Evolutionary conservation across 2,797 vertebrate genomes (phyloP).

Genomic region (Platyrinchus mystaceus): DNA sequence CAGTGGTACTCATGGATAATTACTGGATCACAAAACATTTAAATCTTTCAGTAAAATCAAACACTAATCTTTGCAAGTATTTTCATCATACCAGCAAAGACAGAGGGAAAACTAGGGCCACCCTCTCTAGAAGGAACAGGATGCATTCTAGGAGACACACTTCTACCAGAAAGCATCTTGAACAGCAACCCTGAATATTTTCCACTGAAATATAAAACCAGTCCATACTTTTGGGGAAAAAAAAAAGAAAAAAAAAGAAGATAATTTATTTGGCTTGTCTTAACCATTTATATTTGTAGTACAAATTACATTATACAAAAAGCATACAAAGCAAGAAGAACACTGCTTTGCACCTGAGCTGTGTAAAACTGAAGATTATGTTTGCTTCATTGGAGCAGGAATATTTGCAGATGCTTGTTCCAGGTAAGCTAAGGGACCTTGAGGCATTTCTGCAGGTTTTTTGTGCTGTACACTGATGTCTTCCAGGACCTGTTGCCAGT

Average conservation of each 20-base stretch:
- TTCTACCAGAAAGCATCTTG: not conserved
- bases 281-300: not conserved
- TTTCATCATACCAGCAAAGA: not conserved
- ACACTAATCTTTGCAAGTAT: not conserved
- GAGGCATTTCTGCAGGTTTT: slow-evolving; percentile 88
- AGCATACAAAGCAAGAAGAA: not conserved
- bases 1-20: not conserved
- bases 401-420: slow-evolving; percentile 95
- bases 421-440: slow-evolving; percentile 89
- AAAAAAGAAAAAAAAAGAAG: too few relatives aligned
- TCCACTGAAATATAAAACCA: not conserved
- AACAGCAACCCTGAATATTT: not conserved
- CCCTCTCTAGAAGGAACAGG: not conserved
- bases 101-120: not conserved
- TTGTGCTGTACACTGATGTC: slow-evolving; percentile 91
- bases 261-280: not conserved
- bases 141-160: not conserved
- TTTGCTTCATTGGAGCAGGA: slow-evolving; percentile 92
- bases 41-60: not conserved
- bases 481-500: slow-evolving; percentile 96
- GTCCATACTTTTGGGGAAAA: not conserved
- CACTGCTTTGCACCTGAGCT: not conserved
- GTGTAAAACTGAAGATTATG: slow-evolving; percentile 31
- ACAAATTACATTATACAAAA: slow-evolving; percentile 23
- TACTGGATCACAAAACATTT: not conserved